Evolutionary conservation across 2,797 vertebrate genomes (phyloP).

Genomic region (Oryzias sinensis): DNA sequence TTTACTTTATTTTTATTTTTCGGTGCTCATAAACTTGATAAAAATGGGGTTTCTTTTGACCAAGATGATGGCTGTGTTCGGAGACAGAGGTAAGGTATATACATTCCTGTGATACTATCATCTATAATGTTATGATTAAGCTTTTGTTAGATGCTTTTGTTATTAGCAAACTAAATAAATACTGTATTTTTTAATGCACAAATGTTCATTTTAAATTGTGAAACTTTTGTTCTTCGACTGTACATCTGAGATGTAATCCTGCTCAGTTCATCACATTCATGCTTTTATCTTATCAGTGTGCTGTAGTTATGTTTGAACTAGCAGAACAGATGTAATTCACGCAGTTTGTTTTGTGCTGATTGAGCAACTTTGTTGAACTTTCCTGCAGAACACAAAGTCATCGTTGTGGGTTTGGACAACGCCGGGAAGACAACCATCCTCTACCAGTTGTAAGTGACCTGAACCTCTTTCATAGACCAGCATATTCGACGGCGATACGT

Average conservation of each 20-base stretch:
- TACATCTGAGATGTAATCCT: neutral
- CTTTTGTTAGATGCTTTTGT: neutral
- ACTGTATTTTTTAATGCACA: neutral
- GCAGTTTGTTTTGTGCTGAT: neutral
- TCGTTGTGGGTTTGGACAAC: constrained; percentile 86
- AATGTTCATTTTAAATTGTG: neutral
- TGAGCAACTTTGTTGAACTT: neutral
- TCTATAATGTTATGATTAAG: neutral
- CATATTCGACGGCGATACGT: neutral
- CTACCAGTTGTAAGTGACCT: constrained; percentile 83
- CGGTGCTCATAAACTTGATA: constrained; percentile 18
- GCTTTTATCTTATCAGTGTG: constrained; percentile 41
- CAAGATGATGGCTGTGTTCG: constrained; percentile 81
- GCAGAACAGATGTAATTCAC: constrained; percentile 16
- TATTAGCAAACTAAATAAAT: accelerated
- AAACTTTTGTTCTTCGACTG: neutral
- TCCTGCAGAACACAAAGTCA: constrained; percentile 85
- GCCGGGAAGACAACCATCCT: constrained; percentile 87
- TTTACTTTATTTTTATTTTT: neutral
- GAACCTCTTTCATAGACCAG: neutral
- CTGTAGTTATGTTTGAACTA: neutral
- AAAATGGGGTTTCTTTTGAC: constrained; percentile 77
- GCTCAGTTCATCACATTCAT: neutral
- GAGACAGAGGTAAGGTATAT: constrained; percentile 71
- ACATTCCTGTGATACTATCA: neutral